A percentile compares a stretch with the other conserved stretches of the same genome.
These are phyloP conservation scores for Caenorhabditis sp. DNA, from an alignment of 2,888 invertebrate genomes.

Conservation along the genomic window DNA sequence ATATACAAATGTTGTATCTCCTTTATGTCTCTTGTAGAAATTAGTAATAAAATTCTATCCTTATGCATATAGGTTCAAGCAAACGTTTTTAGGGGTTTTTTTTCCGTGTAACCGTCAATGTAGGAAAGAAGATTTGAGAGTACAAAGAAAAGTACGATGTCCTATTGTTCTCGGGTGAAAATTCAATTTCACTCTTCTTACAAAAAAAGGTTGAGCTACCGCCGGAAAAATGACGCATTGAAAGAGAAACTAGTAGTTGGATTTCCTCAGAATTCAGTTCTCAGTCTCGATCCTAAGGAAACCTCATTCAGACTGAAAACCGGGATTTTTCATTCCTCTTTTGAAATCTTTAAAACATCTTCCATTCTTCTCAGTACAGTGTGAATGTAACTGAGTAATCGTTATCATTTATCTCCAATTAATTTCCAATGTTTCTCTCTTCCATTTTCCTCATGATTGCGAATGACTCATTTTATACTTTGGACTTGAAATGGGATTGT, in stretches of 20 bases:
- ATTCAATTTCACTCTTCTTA: conserved; percentile 38
- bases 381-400: no score
- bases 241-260: conserved; percentile 3
- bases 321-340: background rate
- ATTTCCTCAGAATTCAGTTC: conserved; percentile 9
- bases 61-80: conserved; percentile 7
- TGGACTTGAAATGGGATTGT: no score
- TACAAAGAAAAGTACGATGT: conserved; percentile 42
- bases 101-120: conserved; percentile 5
- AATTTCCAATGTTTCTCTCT: background rate
- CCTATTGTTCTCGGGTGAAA: conserved; percentile 58
- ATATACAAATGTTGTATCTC: conserved; percentile 33
- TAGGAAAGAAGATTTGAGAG: background rate
- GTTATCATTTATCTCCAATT: background rate
- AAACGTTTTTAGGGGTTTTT: background rate
- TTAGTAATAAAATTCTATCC: conserved; percentile 31
- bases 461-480: background rate
- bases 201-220: conserved; percentile 33
- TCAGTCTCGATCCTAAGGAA: background rate
- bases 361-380: no score
- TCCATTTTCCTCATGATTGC: background rate
- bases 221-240: conserved; percentile 37
- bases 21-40: conserved; percentile 26
- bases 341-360: background rate
- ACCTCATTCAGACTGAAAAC: background rate